Evolutionary conservation across 2,888 invertebrate species (phyloP), one percentile per base, ranked within the genome.

Genomic region (Thera britannica): DNA sequence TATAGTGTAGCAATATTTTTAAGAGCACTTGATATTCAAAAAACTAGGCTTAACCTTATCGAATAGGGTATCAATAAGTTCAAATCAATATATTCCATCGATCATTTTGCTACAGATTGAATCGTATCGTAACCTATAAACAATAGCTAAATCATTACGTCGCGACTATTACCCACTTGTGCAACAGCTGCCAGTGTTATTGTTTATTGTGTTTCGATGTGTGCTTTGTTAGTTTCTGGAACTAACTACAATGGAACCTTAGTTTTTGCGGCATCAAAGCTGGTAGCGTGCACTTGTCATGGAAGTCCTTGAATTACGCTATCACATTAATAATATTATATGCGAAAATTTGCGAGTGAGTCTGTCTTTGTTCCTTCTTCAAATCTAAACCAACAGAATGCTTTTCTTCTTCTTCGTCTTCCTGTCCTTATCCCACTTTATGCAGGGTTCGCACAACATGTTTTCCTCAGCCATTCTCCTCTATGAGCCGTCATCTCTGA

Each of bases 121-220:
- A 68, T 83, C 73, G 75, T 74, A 77, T 75, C 76, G 74, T 75
- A 72, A 71, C 75, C 71, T 72, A 74, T 74, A 79, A 81, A 81
- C 77, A 80, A 79, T 75, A 76, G 79, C 72, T 77, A 78, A 82
- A 83, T 83, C 83, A 85, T 75, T 70, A 71, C 58, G 86, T 85
- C 87, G 80, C 87, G 85, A 85, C 81, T 76, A 79, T 79, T 82
- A 79, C 78, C 68, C 75, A 77, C 79, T 86, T 86, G 88, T 84
- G 88, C 87, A 88, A 88, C 76, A 73, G 23, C 23, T n/a, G 86
- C 80, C 79, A 86, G 81, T 89, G 90, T 92, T 92, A 92, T 93
- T 93, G 93, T 93, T 91, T 90, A 93, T 93, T 93, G 93, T 93
- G 80, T 92, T 92, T 92, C 90, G 89, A 90, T 90, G 87, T 88